A percentile compares a stretch with the other conserved stretches of the same genome.
Evolutionary conservation across 2,797 vertebrate genomes (phyloP).

Genomic region (Danio aesculapii): DNA sequence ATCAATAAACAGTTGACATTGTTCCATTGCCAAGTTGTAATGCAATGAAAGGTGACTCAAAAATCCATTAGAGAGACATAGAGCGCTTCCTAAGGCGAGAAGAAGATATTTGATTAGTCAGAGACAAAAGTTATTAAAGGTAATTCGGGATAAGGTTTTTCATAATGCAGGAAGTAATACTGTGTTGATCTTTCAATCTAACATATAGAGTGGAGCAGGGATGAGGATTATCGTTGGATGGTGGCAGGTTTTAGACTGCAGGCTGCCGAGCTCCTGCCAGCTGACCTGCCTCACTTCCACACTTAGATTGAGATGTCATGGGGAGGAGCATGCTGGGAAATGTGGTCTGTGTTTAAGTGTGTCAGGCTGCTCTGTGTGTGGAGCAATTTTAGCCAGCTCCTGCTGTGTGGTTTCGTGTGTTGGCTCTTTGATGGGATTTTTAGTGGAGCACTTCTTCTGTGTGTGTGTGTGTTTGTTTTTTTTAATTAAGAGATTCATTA

Average conservation of each 20-base stretch:
- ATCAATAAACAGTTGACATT: slow-evolving; percentile 32
- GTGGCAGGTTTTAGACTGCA: slow-evolving; percentile 54
- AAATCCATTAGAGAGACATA: slow-evolving; percentile 10
- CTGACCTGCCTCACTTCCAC: slow-evolving; percentile 46
- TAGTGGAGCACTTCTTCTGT: not conserved
- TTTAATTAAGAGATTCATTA: too few relatives aligned
- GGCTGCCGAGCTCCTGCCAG: slow-evolving; percentile 36
- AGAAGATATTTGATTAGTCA: not conserved
- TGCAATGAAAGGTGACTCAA: slow-evolving; percentile 23
- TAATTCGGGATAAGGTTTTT: not conserved
- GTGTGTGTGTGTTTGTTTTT: too few relatives aligned
- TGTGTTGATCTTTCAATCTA: slow-evolving; percentile 19
- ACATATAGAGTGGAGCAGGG: slow-evolving; percentile 73
- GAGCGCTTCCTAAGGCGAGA: not conserved
- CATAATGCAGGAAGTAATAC: not conserved
- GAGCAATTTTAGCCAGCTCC: slow-evolving; percentile 10
- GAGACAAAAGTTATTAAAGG: not conserved
- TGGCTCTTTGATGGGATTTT: not conserved
- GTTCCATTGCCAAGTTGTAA: slow-evolving; percentile 22
- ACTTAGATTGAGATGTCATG: slow-evolving; percentile 43
- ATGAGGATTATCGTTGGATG: slow-evolving; percentile 69
- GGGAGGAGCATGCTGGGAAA: slow-evolving; percentile 50
- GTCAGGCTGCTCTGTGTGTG: slow-evolving; percentile 6
- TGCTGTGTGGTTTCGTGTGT: not conserved
- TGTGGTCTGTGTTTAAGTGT: slow-evolving; percentile 41